Evolutionary conservation across 2,888 invertebrate genomes (phyloP), one percentile per base, ranked within the genome.

Genomic region (Plagodis dolabraria): DNA sequence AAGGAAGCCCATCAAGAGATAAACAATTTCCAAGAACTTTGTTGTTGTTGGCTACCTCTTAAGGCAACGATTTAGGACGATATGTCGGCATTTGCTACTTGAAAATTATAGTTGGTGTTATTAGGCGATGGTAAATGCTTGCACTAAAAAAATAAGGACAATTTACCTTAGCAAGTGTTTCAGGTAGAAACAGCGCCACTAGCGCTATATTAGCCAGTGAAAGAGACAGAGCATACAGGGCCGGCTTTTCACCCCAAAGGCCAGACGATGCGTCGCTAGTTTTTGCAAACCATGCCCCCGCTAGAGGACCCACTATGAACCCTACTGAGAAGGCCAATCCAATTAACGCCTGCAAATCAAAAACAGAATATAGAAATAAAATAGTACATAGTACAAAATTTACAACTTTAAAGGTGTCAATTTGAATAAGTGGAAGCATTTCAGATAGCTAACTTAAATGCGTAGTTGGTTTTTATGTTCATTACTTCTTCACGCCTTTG

Each of bases 241-340:
- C 98, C 0, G 98, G 98, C 38, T 95, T 88, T 65, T 96, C 93
- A 75, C 96, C 98, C 96, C 98, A 97, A 43, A 94, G 86, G 48
- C 95, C 95, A 45, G 94, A 87, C 65, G 80, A 68, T 1, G 65
- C 62, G 74, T 93, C 94, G 76, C 94, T 94, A 5, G 94, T 94
- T 71, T 94, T 94, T 0, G 98, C 96, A 84, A 98, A 98, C 82
- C 95, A 93, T 5, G 99, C 99, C 33, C 99, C 99, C 67, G 99
- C 97, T 85, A 98, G 93, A 4, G 99, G 99, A 0, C 99, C 99
- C 64, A 98, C 92, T 73, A 99, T 97, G 87, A 99, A 99, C n/a
- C 99, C 99, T 63, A 99, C 89, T 1, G 99, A 99, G 89, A 99
- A 99, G 7, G 99, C 98, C 72, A 99, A 95, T 9, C 99, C 99